phyloP scores from a whole-genome alignment of 2,113 vertebrate species.

The Pteronura brasiliensis region DNA sequence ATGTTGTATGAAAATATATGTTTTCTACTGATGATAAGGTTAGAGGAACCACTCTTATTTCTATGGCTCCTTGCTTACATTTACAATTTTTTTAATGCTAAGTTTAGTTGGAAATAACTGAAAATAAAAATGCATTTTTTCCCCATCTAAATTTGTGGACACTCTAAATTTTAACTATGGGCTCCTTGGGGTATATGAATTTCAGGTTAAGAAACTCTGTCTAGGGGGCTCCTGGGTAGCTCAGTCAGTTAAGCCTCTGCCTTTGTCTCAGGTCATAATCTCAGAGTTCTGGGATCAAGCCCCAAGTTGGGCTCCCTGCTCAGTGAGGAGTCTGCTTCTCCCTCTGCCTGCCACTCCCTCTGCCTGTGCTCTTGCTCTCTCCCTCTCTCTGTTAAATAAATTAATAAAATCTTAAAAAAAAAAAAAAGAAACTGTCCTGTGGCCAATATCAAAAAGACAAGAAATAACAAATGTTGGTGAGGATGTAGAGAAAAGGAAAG shows the following conservation, averaged over 20 bases:
- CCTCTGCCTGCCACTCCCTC: no score
- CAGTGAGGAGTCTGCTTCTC: no score
- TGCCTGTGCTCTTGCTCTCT: no score
- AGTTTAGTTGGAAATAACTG: constrained; percentile 27
- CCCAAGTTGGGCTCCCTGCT: no score
- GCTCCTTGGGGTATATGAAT: background rate
- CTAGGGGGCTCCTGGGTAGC: no score
- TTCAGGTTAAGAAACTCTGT: background rate
- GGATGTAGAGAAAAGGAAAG: background rate
- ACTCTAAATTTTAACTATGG: background rate
- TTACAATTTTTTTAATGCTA: constrained; percentile 16
- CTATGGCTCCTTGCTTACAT: background rate
- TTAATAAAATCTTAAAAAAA: no score
- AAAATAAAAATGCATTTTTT: background rate
- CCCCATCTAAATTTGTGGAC: background rate
- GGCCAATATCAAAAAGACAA: background rate
- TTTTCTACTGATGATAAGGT: background rate
- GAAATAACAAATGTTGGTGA: background rate
- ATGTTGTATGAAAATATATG: background rate
- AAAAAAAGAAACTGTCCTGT: background rate
- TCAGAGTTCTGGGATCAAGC: no score
- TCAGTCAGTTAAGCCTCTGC: no score
- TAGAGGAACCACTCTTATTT: background rate
- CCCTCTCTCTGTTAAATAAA: no score
- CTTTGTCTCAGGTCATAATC: no score